Conservation (phyloP, 1,140 invertebrate species). For the Drosophila kurseongensis region DNA sequence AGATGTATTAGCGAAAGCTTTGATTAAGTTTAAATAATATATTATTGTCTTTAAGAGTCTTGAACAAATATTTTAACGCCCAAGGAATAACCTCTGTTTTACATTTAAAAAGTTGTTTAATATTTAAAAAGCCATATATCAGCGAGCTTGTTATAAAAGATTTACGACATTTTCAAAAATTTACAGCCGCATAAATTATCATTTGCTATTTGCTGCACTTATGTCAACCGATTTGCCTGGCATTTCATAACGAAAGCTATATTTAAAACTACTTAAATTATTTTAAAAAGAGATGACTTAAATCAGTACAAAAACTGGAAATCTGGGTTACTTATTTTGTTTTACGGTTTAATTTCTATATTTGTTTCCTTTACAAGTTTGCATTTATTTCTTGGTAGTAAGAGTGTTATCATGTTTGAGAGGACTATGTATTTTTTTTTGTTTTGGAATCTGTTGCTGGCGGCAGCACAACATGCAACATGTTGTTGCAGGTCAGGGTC, state of each 20-base stretch:
- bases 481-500: conserved; percentile 75
- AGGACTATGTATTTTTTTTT: conserved; percentile 10
- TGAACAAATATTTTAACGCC: neutral
- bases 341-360: too few relatives aligned
- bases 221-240: neutral
- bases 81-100: neutral
- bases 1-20: neutral
- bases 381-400: neutral
- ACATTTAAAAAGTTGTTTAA: conserved; percentile 1
- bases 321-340: too few relatives aligned
- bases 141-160: neutral
- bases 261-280: neutral
- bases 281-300: too few relatives aligned
- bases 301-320: too few relatives aligned
- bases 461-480: conserved; percentile 63
- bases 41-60: neutral
- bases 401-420: neutral
- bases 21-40: neutral
- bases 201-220: neutral
- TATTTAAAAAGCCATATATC: neutral
- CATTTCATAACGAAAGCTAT: neutral
- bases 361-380: neutral
- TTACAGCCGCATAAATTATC: neutral
- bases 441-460: conserved; percentile 15
- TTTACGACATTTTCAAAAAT: neutral